Evolutionary conservation across 2,888 invertebrate genomes (phyloP).

Genomic region (Tetragonula carbonaria): DNA sequence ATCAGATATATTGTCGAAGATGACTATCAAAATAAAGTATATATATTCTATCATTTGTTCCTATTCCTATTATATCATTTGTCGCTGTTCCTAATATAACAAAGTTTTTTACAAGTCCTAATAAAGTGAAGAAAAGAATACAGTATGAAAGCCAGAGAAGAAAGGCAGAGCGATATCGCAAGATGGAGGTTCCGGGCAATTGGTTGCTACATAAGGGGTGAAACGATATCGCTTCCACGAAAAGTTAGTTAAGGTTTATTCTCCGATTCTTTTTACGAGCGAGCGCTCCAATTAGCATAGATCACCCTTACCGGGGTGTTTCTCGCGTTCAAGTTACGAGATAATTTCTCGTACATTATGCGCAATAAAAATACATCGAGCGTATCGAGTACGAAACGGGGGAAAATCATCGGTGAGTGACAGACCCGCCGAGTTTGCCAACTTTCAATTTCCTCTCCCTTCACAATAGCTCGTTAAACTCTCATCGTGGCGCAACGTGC

Average conservation of each 20-base stretch:
- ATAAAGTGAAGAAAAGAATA: too few relatives aligned
- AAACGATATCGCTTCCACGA: conserved; percentile 36
- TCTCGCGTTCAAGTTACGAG: conserved; percentile 7
- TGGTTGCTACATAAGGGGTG: conserved; percentile 26
- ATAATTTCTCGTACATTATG: conserved; percentile 27
- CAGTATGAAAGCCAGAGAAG: background rate
- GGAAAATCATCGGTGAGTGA: background rate
- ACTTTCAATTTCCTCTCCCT: background rate
- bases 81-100: too few relatives aligned
- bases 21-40: too few relatives aligned
- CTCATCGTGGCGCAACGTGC: background rate
- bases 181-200: conserved; percentile 25
- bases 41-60: too few relatives aligned
- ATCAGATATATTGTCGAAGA: too few relatives aligned
- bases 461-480: background rate
- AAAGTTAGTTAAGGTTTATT: background rate
- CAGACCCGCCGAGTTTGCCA: background rate
- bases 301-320: background rate
- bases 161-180: background rate
- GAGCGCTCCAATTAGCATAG: conserved; percentile 16
- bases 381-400: background rate
- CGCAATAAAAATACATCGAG: conserved; percentile 35
- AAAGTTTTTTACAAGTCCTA: too few relatives aligned
- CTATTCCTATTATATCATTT: too few relatives aligned
- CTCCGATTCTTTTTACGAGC: background rate